Evolutionary conservation across 2,888 invertebrate genomes (phyloP).

Genomic region (Agriopis marginaria): DNA sequence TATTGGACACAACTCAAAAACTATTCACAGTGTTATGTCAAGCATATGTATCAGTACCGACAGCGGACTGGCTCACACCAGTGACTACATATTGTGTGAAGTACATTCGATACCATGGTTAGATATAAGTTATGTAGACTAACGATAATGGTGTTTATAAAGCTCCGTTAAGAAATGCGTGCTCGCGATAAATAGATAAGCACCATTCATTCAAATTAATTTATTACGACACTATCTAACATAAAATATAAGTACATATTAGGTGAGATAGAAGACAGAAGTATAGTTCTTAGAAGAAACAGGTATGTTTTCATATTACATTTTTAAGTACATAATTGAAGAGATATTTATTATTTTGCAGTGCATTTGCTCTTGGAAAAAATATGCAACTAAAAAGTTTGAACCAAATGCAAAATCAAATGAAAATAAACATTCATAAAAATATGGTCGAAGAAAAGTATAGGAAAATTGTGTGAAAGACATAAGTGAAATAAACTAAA

Average conservation of each 20-base stretch:
- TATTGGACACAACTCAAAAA: constrained; percentile 82
- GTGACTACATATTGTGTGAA: constrained; percentile 60
- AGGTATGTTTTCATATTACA: background rate
- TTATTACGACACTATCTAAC: constrained; percentile 40
- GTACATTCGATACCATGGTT: constrained; percentile 52
- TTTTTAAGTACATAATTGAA: no score
- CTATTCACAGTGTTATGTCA: constrained; percentile 80
- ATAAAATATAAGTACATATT: constrained; percentile 37
- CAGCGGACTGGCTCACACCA: constrained; percentile 73
- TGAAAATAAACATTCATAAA: background rate
- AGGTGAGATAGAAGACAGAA: constrained; percentile 16
- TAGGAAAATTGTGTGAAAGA: constrained; percentile 39
- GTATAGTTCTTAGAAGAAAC: constrained; percentile 8
- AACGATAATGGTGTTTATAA: constrained; percentile 57
- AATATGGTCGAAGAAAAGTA: constrained; percentile 25
- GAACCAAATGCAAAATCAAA: constrained; percentile 19
- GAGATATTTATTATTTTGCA: background rate
- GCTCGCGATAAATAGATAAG: constrained; percentile 45
- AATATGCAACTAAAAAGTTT: constrained; percentile 9
- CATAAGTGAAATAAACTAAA: constrained; percentile 46
- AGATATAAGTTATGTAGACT: constrained; percentile 43
- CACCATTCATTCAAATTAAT: constrained; percentile 30
- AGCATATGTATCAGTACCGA: constrained; percentile 45
- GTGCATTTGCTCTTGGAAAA: constrained; percentile 15
- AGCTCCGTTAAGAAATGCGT: constrained; percentile 63